A percentile compares a stretch with the other conserved stretches of the same genome.
Evolutionary conservation across 2,888 invertebrate genomes (phyloP).

Genomic region (Lycophotia porphyrea): DNA sequence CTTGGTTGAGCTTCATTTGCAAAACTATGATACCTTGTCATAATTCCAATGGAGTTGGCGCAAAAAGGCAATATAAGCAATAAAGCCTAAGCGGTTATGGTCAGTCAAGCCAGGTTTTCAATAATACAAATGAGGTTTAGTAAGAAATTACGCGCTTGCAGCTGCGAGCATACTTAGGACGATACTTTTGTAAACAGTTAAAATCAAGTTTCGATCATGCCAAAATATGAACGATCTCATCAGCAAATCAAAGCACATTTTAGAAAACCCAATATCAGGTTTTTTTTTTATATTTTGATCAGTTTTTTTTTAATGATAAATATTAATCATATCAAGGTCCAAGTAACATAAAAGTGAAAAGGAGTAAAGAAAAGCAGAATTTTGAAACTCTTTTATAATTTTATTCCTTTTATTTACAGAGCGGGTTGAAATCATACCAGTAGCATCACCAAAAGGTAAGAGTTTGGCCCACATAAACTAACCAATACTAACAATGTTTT

Average conservation of each 20-base stretch:
- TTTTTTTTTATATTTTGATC: too few relatives aligned
- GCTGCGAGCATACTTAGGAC: not conserved
- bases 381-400: not conserved
- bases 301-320: not conserved
- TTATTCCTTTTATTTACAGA: constrained; percentile 54
- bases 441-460: constrained; percentile 53
- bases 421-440: constrained; percentile 49
- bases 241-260: not conserved
- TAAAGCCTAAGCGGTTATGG: too few relatives aligned
- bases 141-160: not conserved
- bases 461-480: constrained; percentile 31
- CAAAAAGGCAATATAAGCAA: not conserved
- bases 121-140: not conserved
- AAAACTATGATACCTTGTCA: not conserved
- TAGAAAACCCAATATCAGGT: too few relatives aligned
- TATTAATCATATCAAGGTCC: not conserved
- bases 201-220: not conserved
- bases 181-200: not conserved
- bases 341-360: not conserved
- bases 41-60: not conserved
- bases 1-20: not conserved
- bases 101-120: not conserved
- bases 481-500: constrained; percentile 32
- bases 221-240: too few relatives aligned
- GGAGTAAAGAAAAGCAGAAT: not conserved